Evolutionary conservation across 1,140 invertebrate genomes (phyloP), one percentile per base, ranked within the genome.

Genomic region (Drosophila rufa): DNA sequence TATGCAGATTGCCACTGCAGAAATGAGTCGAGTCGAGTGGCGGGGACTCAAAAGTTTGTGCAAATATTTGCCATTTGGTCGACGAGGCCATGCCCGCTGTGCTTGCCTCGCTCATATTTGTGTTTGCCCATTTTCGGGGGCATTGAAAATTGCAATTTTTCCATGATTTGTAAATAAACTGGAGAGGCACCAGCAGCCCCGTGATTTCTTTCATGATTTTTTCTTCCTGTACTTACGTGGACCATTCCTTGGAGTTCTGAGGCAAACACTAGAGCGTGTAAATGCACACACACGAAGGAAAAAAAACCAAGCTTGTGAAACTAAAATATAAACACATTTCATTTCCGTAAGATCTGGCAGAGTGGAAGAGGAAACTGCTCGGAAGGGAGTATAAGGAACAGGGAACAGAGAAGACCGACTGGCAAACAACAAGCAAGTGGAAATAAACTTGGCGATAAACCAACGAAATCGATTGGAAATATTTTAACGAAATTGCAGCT

Each of bases 401-500:
- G 61, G 67, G 30, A 62, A 25, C 22, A 25, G 47, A 45, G 69
- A 64, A 69, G 51, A 17, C 27, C 27, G 33, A 77, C 74, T 77
- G 80, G 78, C 79, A 91, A 83, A 83, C 68, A 83, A 78, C 78
- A 79, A 75, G 84, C 80, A 89, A 89, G 77, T 83, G 84, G 67
- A 89, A 89, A 83, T 81, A 81, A 87, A 89, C 81, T 91, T 91
- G 89, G 79, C 83, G 90, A 79, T 91, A 90, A 91, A 92, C 84
- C 82, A 92, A 75, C 85, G 80, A 92, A 91, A 91, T 91, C 90
- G 90, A 92, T 91, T 90, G 76, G 69, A 90, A 92, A 86, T 82
- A 83, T 82, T 90, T 91, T 92, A 92, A 83, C 79, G 75, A 92
- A 91, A 91, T 90, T 91, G 90, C 82, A 92, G 85, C 90, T 91